phyloP scores from a whole-genome alignment of 37 sponge, comb jelly and placozoan genomes.

The Chondrosia reniformis region DNA sequence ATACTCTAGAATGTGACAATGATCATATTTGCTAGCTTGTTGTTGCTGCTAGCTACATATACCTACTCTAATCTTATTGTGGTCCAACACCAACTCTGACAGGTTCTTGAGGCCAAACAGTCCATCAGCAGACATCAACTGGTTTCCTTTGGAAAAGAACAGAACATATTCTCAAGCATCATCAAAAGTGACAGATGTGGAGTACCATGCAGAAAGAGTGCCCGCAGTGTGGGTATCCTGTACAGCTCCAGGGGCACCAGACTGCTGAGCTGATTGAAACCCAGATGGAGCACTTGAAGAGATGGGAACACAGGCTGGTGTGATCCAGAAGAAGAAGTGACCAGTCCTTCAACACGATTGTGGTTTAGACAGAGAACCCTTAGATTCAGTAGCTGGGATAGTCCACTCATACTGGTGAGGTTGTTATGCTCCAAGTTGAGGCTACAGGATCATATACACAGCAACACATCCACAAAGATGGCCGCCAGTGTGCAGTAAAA shows the following conservation, averaged over 20 bases:
- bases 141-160: constrained; percentile 80
- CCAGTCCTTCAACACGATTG: constrained; percentile 66
- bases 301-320: constrained; percentile 39
- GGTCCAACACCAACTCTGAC: constrained; percentile 89
- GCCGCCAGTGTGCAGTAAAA: not conserved
- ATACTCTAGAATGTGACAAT: constrained; percentile 29
- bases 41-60: not conserved
- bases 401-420: constrained; percentile 81
- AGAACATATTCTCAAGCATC: not conserved
- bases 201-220: constrained; percentile 95
- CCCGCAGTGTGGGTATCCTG: constrained; percentile 69
- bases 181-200: constrained; percentile 1
- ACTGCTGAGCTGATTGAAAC: constrained; percentile 84
- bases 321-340: too few species aligned
- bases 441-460: constrained; percentile 31
- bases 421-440: constrained; percentile 91
- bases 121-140: constrained; percentile 76
- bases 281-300: constrained; percentile 91
- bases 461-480: not conserved
- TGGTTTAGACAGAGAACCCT: constrained; percentile 95
- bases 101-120: constrained; percentile 55
- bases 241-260: constrained; percentile 67
- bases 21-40: not conserved
- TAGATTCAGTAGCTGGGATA: constrained; percentile 67
- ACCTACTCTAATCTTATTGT: constrained; percentile 88